phyloP scores from a whole-genome alignment of 2,888 invertebrate species.

The Girardia tigrina region DNA sequence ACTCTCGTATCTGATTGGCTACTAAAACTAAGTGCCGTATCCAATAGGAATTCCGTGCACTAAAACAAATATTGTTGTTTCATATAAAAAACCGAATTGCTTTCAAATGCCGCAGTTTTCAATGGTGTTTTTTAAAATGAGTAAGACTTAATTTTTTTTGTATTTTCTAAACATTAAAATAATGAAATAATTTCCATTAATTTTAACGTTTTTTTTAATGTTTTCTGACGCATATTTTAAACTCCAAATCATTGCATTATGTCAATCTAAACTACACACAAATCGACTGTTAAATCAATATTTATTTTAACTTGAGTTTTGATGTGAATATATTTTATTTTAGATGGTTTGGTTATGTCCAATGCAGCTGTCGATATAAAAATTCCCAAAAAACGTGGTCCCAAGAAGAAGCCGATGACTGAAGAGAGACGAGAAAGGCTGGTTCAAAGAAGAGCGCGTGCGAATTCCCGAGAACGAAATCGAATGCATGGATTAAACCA shows the following conservation, averaged over 20 bases:
- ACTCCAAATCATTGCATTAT: no score
- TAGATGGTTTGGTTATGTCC: neutral
- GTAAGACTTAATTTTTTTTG: neutral
- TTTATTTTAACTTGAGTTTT: neutral
- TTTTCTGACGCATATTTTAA: no score
- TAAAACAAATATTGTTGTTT: neutral
- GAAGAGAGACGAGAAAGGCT: conserved; percentile 46
- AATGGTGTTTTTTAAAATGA: conserved; percentile 9
- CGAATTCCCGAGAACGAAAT: conserved; percentile 58
- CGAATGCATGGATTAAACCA: conserved; percentile 60
- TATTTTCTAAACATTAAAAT: neutral
- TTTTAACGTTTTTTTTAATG: no score
- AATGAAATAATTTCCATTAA: no score
- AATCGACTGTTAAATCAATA: no score
- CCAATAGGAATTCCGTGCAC: neutral
- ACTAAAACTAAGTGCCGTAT: neutral
- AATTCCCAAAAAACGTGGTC: conserved; percentile 48
- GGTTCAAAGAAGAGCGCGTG: conserved; percentile 48
- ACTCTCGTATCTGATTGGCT: neutral
- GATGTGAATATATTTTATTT: neutral
- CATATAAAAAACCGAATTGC: neutral
- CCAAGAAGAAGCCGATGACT: conserved; percentile 50
- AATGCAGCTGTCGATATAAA: conserved; percentile 30
- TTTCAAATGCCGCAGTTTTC: neutral
- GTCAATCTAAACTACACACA: no score